These are phyloP conservation scores for Strigamia crassipes DNA, from an alignment of 2,888 invertebrate species.

Conservation along the genomic window DNA sequence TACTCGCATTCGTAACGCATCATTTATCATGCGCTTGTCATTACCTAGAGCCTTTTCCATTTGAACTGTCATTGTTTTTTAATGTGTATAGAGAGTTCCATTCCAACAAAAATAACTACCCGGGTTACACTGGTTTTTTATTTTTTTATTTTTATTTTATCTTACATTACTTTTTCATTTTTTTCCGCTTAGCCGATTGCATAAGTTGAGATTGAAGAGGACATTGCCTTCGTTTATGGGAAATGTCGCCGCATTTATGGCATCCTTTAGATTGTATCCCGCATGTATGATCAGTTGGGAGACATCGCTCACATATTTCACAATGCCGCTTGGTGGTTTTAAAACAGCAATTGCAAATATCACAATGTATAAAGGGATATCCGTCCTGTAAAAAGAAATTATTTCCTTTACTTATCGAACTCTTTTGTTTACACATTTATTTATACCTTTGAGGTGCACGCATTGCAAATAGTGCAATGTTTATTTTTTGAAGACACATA, in stretches of 20 bases:
- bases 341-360: slow-evolving; percentile 72
- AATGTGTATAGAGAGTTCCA: not conserved
- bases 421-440: not conserved
- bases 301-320: slow-evolving; percentile 70
- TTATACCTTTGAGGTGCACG: slow-evolving; percentile 70
- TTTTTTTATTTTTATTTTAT: not conserved
- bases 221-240: slow-evolving; percentile 46
- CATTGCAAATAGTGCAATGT: slow-evolving; percentile 76
- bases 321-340: slow-evolving; percentile 86
- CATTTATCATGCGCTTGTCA: not conserved
- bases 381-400: slow-evolving; percentile 64
- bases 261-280: slow-evolving; percentile 46
- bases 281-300: slow-evolving; percentile 64
- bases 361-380: slow-evolving; percentile 71
- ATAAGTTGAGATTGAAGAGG: not conserved
- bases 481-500: slow-evolving; percentile 71
- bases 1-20: not conserved
- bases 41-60: not conserved
- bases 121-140: not conserved
- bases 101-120: not conserved
- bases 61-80: not conserved
- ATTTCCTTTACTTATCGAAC: not conserved
- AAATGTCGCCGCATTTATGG: slow-evolving; percentile 47
- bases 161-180: not conserved
- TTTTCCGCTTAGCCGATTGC: not conserved